These are phyloP conservation scores for Lagopus muta DNA, from an alignment of 2,113 vertebrate genomes.

Conservation along the genomic window DNA sequence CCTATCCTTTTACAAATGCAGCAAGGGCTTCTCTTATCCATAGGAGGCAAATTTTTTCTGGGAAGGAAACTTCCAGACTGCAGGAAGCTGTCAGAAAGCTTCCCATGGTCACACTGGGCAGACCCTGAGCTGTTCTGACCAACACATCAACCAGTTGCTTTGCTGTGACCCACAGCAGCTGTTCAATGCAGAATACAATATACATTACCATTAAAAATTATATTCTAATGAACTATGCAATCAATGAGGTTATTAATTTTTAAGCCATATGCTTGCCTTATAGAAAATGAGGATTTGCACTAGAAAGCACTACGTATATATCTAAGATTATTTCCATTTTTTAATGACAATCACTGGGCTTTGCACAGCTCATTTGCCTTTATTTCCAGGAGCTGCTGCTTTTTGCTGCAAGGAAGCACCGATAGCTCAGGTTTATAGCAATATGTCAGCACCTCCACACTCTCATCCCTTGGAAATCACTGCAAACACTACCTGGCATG, in stretches of 20 bases:
- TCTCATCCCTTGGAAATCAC: not conserved
- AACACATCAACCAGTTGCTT: slow-evolving; percentile 27
- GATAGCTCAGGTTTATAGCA: not conserved
- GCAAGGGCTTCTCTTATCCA: not conserved
- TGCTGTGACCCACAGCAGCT: not conserved
- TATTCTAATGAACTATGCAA: slow-evolving; percentile 62
- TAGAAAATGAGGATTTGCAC: not conserved
- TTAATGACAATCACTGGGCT: not conserved
- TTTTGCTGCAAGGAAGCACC: not conserved
- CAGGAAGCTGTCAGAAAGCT: not conserved
- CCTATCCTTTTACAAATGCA: not conserved
- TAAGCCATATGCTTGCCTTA: not conserved
- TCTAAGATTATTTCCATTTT: slow-evolving; percentile 18
- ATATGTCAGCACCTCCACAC: not conserved
- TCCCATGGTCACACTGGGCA: not conserved
- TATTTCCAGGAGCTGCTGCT: not conserved
- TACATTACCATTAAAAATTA: slow-evolving; percentile 60
- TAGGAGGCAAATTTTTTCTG: not conserved
- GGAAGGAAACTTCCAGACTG: not conserved
- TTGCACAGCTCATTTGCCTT: slow-evolving; percentile 52
- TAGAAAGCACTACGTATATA: not conserved
- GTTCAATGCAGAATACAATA: not conserved
- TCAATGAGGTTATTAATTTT: slow-evolving; percentile 58
- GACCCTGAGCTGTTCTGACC: not conserved
- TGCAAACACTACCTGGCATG: not conserved